Evolutionary conservation across 2,113 vertebrate species (phyloP).

Genomic region (Petaurus breviceps): DNA sequence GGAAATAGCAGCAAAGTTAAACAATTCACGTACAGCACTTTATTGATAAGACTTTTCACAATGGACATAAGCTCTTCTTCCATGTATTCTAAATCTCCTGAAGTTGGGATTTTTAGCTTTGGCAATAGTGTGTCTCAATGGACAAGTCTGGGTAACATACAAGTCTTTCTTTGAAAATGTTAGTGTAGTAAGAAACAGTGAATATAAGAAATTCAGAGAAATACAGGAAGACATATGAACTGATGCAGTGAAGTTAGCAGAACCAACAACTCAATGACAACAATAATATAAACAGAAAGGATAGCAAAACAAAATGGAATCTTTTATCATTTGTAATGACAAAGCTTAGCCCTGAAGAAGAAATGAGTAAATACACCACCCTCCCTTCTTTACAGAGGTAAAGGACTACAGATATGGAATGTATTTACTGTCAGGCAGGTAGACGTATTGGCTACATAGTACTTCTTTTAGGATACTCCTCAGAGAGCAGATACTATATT

Average conservation of each 20-base stretch:
- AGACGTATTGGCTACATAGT: not conserved
- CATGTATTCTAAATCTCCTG: not conserved
- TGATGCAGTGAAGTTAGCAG: not conserved
- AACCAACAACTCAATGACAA: not conserved
- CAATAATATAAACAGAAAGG: not conserved
- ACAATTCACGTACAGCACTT: constrained; percentile 8
- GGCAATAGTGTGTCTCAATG: not conserved
- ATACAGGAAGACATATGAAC: not conserved
- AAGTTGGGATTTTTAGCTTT: not conserved
- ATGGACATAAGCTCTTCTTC: not conserved
- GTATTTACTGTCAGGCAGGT: not conserved
- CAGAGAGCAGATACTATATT: not conserved
- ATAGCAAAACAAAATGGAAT: not conserved
- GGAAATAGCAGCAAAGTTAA: not conserved
- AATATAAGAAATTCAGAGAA: not conserved
- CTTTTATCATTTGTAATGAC: not conserved
- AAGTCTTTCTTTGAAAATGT: not conserved
- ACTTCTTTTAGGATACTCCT: not conserved
- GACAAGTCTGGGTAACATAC: not conserved
- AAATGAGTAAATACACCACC: not conserved
- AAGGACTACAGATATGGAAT: not conserved
- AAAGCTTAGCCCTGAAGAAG: not conserved
- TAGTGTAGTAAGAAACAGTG: not conserved
- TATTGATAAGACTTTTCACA: not conserved
- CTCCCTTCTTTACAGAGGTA: not conserved